phyloP scores from a whole-genome alignment of 2,888 invertebrate species.

The Polylopha cassiicola region DNA sequence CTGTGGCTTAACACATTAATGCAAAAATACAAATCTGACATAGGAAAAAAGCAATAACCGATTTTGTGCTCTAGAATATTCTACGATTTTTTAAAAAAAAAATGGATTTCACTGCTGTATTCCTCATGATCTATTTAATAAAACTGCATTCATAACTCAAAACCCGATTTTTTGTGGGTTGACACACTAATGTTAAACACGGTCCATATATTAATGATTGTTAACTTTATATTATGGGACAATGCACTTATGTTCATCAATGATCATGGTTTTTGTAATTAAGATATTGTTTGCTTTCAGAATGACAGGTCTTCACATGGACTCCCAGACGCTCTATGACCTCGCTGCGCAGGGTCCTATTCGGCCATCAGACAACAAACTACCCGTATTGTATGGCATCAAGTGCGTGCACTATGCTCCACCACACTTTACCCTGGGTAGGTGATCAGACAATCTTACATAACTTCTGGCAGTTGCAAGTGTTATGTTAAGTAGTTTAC shows the following conservation, averaged over 20 bases:
- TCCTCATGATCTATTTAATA: too few species aligned
- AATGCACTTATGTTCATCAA: neutral
- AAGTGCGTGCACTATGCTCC: conserved; percentile 88
- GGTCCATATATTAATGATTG: too few species aligned
- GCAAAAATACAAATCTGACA: too few species aligned
- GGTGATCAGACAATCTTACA: conserved; percentile 15
- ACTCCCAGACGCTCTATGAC: conserved; percentile 94
- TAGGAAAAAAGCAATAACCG: too few species aligned
- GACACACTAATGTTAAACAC: too few species aligned
- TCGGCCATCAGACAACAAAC: conserved; percentile 81
- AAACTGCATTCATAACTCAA: too few species aligned
- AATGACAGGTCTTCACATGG: conserved; percentile 86
- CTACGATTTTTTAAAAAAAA: too few species aligned
- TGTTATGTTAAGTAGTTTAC: neutral
- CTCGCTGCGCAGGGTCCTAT: conserved; percentile 89
- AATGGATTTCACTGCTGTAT: too few species aligned
- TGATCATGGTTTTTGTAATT: neutral
- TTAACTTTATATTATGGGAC: neutral
- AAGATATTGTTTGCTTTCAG: conserved; percentile 52
- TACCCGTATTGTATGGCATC: conserved; percentile 90
- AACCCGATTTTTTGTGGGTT: too few species aligned
- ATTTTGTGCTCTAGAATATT: too few species aligned
- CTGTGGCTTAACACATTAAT: too few species aligned
- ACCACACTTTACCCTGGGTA: conserved; percentile 92
- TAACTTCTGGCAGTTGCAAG: neutral